Base-by-base conservation (phyloP, 2,888 invertebrate species). In the Taphrorychus bicolor region DNA sequence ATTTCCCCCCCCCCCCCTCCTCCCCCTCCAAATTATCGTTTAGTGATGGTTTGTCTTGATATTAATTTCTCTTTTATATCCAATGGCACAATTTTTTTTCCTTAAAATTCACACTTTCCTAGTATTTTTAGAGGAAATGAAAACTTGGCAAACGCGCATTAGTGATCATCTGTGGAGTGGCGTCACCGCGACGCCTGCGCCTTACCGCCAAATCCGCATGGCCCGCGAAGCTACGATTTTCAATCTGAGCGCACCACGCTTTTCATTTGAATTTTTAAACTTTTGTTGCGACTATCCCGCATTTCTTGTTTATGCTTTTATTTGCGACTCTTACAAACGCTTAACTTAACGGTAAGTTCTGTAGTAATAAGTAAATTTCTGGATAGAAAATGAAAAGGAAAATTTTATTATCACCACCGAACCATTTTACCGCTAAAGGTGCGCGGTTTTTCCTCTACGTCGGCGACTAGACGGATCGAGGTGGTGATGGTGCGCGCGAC, bases 181-280 rank as follows among this genome's bases (percentile, higher is more conserved):
- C 16, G 49, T 42, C 18, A 16, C 16, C 5, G 22, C 3, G 23
- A 16, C 24, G 61, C 66, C 17, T 21, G 67, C 67, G 67, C 53
- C 32, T 18, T 41, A 16, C 7, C n/a, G n/a, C 4, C 23, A 48
- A 42, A 41, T 3, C 40, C 54, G 42, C 53, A 14, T 62, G 40
- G 59, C 61, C 66, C 67, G 66, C 56, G 59, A 69, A 70, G 68
- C 70, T 65, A 52, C 71, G 61, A 65, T 62, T 57, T 62, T 67
- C 41, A 53, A 64, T 70, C 70, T 70, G 32, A 72, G 72, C 72
- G 72, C 72, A 61, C 59, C 65, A 64, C 58, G 66, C 21, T 71
- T 59, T 32, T 32, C 32, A 32, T 32, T 32, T 32, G 32, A 32
- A 32, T 32, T 32, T 32, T 32, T 32, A 32, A 32, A 32, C 32